Percentiles rank a stretch among this genome's conserved stretches.
Evolutionary conservation across 2,888 invertebrate genomes (phyloP).

Genomic region (Therioaphis trifolii): DNA sequence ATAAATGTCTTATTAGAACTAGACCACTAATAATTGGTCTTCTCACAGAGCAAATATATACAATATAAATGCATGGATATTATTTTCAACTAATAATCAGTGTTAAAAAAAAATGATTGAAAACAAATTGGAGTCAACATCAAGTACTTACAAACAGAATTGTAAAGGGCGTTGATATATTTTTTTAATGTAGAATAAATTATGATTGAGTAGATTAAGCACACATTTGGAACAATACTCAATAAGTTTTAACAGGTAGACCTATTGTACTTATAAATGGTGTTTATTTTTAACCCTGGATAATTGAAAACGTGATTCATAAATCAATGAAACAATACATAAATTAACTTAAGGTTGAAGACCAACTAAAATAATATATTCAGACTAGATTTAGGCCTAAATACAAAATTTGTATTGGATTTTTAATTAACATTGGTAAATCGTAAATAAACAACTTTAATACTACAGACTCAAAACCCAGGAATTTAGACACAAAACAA

Average conservation of each 20-base stretch:
- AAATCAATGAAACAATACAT: constrained; percentile 29
- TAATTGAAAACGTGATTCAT: constrained; percentile 50
- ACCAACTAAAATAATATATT: constrained; percentile 49
- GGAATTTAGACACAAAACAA: background rate
- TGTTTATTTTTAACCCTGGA: constrained; percentile 57
- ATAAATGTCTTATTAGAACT: background rate
- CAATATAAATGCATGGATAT: background rate
- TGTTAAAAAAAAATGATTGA: background rate
- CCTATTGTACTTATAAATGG: constrained; percentile 51
- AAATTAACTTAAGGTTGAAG: constrained; percentile 23
- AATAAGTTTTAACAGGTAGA: constrained; percentile 30
- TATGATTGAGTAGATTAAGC: constrained; percentile 1
- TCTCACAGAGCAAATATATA: background rate
- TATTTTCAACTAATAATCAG: background rate
- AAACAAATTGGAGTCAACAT: background rate
- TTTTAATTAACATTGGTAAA: background rate
- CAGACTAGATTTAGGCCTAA: constrained; percentile 26
- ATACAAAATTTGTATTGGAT: constrained; percentile 31
- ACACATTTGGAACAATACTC: constrained; percentile 24
- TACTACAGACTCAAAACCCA: constrained; percentile 23
- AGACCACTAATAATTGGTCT: background rate
- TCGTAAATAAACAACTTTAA: constrained; percentile 19
- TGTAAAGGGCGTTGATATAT: background rate
- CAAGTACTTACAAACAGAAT: too few species aligned
- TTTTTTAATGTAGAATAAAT: background rate